A percentile compares a stretch with the other conserved stretches of the same genome.
Evolutionary conservation across 2,888 invertebrate genomes (phyloP).

Genomic region (Agrotis puta): DNA sequence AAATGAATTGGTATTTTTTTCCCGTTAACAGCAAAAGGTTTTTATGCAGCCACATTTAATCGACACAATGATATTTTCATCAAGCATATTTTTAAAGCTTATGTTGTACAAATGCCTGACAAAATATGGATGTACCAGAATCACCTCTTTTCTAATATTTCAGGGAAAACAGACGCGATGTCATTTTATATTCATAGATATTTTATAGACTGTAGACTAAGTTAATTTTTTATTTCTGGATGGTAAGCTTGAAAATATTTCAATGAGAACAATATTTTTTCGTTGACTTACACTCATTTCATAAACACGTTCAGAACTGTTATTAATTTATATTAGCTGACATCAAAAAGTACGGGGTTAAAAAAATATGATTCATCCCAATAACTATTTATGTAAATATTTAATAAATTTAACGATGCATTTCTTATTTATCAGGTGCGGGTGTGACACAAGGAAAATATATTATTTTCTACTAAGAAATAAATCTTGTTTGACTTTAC

Average conservation of each 20-base stretch:
- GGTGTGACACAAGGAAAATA: constrained; percentile 24
- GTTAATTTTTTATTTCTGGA: too few relatives aligned
- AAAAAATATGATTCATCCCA: not conserved
- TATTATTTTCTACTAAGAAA: constrained; percentile 42
- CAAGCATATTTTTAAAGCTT: too few relatives aligned
- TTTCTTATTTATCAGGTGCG: constrained; percentile 28
- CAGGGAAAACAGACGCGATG: not conserved
- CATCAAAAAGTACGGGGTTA: not conserved
- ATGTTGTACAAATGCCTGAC: not conserved
- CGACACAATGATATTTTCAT: too few relatives aligned
- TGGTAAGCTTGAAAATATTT: too few relatives aligned
- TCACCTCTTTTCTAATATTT: not conserved
- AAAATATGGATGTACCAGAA: not conserved
- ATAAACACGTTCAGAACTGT: not conserved
- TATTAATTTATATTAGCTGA: not conserved
- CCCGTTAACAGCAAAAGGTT: not conserved
- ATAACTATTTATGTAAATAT: not conserved
- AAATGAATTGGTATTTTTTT: not conserved
- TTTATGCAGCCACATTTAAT: not conserved
- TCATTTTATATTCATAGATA: not conserved
- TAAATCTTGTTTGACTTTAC: constrained; percentile 55
- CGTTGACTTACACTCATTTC: too few relatives aligned
- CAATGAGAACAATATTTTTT: too few relatives aligned
- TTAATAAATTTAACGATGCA: constrained; percentile 8
- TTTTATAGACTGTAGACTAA: too few relatives aligned